phyloP scores from a whole-genome alignment of 2,888 invertebrate species.

The Crocallis elinguaria region DNA sequence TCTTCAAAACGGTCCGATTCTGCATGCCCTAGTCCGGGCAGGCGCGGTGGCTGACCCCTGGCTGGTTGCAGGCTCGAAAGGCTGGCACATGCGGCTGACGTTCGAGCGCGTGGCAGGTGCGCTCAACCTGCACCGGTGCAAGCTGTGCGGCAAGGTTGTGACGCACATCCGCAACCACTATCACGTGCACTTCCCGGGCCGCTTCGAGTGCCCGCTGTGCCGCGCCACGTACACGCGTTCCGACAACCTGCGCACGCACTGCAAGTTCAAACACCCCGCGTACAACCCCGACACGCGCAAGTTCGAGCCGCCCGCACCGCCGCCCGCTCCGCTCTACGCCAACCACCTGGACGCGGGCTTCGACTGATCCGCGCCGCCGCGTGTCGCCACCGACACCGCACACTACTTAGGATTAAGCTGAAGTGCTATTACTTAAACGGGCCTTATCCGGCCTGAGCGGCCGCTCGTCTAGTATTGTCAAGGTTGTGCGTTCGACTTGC shows the following conservation, averaged over 20 bases:
- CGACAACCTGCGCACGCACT: slow-evolving; percentile 96
- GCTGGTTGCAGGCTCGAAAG: slow-evolving; percentile 95
- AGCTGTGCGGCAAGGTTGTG: slow-evolving; percentile 97
- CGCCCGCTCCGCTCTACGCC: slow-evolving; percentile 58
- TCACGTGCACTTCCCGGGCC: slow-evolving; percentile 96
- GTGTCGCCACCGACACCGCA: slow-evolving; percentile 70
- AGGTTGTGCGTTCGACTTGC: slow-evolving; percentile 84
- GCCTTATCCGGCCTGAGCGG: slow-evolving; percentile 60
- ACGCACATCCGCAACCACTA: slow-evolving; percentile 97
- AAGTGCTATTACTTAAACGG: slow-evolving; percentile 83
- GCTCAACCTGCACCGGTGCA: slow-evolving; percentile 96
- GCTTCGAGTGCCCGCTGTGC: slow-evolving; percentile 96
- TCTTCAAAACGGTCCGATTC: no score
- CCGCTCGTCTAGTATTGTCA: slow-evolving; percentile 79
- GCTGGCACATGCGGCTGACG: slow-evolving; percentile 97
- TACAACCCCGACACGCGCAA: slow-evolving; percentile 94
- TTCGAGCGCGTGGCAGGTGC: slow-evolving; percentile 97
- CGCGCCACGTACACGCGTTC: slow-evolving; percentile 96
- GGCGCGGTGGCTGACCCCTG: slow-evolving; percentile 42
- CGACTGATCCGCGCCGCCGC: slow-evolving; percentile 65
- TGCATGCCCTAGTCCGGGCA: slow-evolving; percentile 14
- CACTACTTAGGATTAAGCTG: slow-evolving; percentile 81
- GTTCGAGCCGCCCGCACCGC: slow-evolving; percentile 89
- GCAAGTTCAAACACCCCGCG: slow-evolving; percentile 96
- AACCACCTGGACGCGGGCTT: slow-evolving; percentile 67